These are phyloP conservation scores for Perdix hodgsoniae DNA, from an alignment of 2,797 vertebrate species.

Conservation along the genomic window DNA sequence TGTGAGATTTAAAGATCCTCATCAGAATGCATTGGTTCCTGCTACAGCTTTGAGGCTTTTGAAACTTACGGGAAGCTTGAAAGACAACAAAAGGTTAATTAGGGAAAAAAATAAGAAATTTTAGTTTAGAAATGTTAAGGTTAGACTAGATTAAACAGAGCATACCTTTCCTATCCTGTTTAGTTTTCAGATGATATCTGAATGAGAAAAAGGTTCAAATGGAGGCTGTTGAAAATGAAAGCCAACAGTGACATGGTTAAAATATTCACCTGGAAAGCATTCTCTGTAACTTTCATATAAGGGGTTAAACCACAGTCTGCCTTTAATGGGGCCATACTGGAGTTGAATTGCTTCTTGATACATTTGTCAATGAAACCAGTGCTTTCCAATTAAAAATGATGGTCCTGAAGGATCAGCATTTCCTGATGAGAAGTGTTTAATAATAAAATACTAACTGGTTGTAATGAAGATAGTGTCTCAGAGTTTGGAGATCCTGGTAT, in stretches of 20 bases:
- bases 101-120: background rate
- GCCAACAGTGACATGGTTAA: background rate
- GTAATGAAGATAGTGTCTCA: background rate
- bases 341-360: background rate
- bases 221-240: background rate
- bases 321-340: background rate
- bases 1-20: conserved; percentile 10
- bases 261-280: background rate
- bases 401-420: background rate
- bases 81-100: background rate
- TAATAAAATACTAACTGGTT: background rate
- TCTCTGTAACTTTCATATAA: background rate
- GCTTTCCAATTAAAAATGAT: background rate
- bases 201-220: background rate
- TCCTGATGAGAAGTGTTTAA: background rate
- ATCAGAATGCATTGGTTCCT: background rate
- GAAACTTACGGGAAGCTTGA: background rate
- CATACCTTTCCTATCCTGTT: accelerated
- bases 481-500: background rate
- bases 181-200: background rate
- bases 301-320: background rate
- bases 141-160: background rate
- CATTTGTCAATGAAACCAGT: background rate
- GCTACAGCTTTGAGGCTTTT: background rate
- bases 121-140: background rate